These are phyloP conservation scores for Tridacna crocea DNA, from an alignment of 2,888 invertebrate genomes.

Conservation along the genomic window DNA sequence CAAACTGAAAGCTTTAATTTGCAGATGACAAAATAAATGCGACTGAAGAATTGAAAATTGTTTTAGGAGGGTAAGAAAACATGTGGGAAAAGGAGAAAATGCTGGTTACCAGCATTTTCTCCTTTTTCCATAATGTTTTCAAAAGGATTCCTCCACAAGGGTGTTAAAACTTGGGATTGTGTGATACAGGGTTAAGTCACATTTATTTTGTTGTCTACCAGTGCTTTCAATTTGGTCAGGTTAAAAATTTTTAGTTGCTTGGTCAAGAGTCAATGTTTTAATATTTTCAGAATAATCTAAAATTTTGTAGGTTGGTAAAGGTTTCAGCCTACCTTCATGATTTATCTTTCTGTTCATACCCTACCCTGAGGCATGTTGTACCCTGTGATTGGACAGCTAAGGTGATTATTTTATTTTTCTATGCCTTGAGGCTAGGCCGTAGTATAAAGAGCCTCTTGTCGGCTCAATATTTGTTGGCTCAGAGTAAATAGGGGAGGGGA, in stretches of 20 bases:
- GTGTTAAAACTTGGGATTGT: neutral
- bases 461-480: too few species aligned
- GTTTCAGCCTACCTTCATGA: neutral
- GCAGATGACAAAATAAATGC: too few species aligned
- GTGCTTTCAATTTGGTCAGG: too few species aligned
- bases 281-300: too few species aligned
- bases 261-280: too few species aligned
- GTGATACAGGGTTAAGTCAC: neutral
- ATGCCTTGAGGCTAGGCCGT: neutral
- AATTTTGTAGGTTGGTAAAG: too few species aligned
- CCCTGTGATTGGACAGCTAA: conserved; percentile 17
- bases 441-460: neutral
- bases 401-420: conserved; percentile 14
- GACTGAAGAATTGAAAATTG: too few species aligned
- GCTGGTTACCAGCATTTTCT: too few species aligned
- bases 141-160: neutral
- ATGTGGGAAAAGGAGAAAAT: too few species aligned
- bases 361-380: conserved; percentile 10
- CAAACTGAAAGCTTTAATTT: too few species aligned
- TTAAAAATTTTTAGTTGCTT: too few species aligned
- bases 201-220: neutral
- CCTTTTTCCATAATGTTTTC: neutral
- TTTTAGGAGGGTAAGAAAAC: too few species aligned
- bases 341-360: conserved; percentile 9
- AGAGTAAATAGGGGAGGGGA: conserved; percentile 5